Evolutionary conservation across 2,113 vertebrate genomes (phyloP).

Genomic region (Phalacrocorax brasilianus): DNA sequence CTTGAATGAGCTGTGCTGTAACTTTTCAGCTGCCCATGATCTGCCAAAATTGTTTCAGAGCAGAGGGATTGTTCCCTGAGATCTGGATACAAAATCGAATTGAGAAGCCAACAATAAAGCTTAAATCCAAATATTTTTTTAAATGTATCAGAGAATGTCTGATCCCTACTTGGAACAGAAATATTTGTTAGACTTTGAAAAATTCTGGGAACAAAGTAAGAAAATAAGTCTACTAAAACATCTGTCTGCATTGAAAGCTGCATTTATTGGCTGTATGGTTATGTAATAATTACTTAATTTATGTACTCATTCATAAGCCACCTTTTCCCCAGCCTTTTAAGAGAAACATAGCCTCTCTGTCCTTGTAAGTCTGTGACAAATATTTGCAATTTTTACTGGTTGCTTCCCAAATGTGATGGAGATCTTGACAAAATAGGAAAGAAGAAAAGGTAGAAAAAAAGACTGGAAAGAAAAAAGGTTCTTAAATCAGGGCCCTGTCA

Average conservation of each 20-base stretch:
- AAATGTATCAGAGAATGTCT: neutral
- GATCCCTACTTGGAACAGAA: neutral
- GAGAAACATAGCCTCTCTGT: neutral
- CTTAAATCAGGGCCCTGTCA: slow-evolving; percentile 31
- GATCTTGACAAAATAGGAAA: neutral
- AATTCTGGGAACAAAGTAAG: neutral
- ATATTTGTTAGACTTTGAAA: neutral
- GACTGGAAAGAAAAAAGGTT: neutral
- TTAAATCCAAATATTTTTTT: neutral
- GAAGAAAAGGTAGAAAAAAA: neutral
- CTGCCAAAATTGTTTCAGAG: neutral
- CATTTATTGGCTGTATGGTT: neutral
- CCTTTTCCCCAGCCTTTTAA: neutral
- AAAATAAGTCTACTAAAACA: neutral
- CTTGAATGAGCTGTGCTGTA: neutral
- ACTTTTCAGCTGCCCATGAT: neutral
- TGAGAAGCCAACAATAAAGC: neutral
- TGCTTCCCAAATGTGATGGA: neutral
- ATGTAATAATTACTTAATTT: neutral
- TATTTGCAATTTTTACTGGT: neutral
- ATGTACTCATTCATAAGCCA: neutral
- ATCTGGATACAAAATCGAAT: neutral
- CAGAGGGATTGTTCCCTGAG: neutral
- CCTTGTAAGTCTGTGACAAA: neutral
- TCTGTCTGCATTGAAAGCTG: neutral